Evolutionary conservation across 2,797 vertebrate genomes (phyloP).

Genomic region (Sebastes goodei): DNA sequence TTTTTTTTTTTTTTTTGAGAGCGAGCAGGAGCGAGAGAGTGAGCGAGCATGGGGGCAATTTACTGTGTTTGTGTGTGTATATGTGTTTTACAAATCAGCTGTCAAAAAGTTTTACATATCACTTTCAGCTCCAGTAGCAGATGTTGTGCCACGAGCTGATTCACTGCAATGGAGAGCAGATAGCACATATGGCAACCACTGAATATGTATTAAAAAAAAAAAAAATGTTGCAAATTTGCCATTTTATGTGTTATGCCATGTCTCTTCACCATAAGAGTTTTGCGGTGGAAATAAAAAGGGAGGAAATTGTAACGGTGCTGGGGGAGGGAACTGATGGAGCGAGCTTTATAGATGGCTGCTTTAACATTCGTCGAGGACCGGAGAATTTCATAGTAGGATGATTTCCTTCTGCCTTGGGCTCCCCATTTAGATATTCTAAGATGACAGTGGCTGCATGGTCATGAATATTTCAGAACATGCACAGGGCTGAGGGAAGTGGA

Average conservation of each 20-base stretch:
- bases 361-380: conserved; percentile 60
- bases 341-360: conserved; percentile 60
- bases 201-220: neutral
- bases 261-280: conserved; percentile 14
- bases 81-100: conserved; percentile 50
- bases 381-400: conserved; percentile 68
- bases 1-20: neutral
- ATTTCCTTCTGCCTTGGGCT: conserved; percentile 70
- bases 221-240: neutral
- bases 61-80: conserved; percentile 21
- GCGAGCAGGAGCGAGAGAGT: neutral
- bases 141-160: conserved; percentile 27
- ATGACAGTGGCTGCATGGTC: conserved; percentile 63
- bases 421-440: conserved; percentile 70
- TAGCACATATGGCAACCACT: conserved; percentile 1
- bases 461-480: conserved; percentile 77
- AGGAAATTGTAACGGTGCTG: conserved; percentile 21
- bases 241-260: conserved; percentile 7
- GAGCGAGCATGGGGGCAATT: neutral
- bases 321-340: conserved; percentile 35
- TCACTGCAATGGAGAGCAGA: conserved; percentile 11
- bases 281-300: conserved; percentile 36
- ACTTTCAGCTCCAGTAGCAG: conserved; percentile 37
- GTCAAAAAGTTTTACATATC: conserved; percentile 43
- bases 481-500: conserved; percentile 36